Evolutionary conservation across 1,140 invertebrate species (phyloP).

Genomic region (Magallana ariakensis): DNA sequence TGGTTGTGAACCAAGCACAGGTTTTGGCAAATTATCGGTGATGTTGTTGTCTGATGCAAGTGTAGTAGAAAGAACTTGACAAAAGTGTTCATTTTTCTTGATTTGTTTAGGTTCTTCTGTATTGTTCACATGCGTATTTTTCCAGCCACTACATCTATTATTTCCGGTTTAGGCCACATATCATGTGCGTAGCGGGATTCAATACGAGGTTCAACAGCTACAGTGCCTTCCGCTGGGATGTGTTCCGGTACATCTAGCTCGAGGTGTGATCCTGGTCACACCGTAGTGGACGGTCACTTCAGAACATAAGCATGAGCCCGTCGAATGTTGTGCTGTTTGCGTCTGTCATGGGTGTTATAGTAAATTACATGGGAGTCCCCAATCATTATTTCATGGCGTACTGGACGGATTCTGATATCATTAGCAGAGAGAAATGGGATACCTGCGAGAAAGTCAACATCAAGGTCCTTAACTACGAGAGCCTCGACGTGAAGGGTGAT

Average conservation of each 20-base stretch:
- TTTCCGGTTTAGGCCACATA: not conserved
- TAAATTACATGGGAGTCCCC: slow-evolving; percentile 6
- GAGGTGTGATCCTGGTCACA: not conserved
- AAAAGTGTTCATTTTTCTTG: too few relatives aligned
- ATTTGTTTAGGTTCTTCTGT: not conserved
- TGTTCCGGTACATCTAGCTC: slow-evolving; percentile 8
- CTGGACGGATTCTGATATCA: slow-evolving; percentile 24
- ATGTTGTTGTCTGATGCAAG: not conserved
- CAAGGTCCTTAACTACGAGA: slow-evolving; percentile 55
- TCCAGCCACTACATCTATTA: not conserved
- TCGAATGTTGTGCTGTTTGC: not conserved
- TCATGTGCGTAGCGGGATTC: not conserved
- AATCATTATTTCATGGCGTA: slow-evolving; percentile 38
- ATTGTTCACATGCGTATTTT: slow-evolving; percentile 26
- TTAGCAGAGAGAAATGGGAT: slow-evolving; percentile 46
- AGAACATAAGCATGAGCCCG: not conserved
- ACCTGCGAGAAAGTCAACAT: slow-evolving; percentile 56
- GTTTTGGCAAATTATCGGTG: too few relatives aligned
- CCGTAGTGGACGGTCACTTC: not conserved
- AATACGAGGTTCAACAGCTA: not conserved
- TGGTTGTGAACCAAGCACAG: too few relatives aligned
- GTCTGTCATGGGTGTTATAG: not conserved
- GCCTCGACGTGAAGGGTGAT: slow-evolving; percentile 42
- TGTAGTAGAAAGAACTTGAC: not conserved
- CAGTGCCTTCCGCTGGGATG: slow-evolving; percentile 7